Base-by-base conservation (phyloP, 1,140 invertebrate species). In the Anastrepha ludens region DNA sequence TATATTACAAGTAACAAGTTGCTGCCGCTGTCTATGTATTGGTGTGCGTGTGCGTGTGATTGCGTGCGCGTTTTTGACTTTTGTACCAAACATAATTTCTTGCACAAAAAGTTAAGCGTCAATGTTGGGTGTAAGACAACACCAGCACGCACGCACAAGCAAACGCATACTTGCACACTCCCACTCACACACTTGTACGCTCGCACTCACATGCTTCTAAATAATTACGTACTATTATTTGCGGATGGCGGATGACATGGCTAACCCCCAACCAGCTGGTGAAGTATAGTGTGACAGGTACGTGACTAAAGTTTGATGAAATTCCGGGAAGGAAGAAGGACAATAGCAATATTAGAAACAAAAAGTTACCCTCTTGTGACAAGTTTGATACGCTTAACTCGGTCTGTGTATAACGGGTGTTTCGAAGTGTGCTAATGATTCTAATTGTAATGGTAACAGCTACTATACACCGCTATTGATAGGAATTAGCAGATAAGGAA, bases 1-100 rank as follows among this genome's bases (percentile, higher is more conserved):
- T n/a, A 81, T 81, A 81, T 50, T 55, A 58, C 74, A 81, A 81
- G 74, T 81, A 81, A 81, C 74, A 81, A 81, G 74, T 81, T 81
- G 74, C 74, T 50, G 15, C 6, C n/a, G 6, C 20, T 81, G n/a
- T 20, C 7, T 81, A 0, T n/a, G n/a, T n/a, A n/a, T 55, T 70
- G 47, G 39, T 3, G 15, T 17, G 44, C 0, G 13, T 67, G 44
- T 67, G 64, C 15, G 29, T 67, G 65, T 67, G 39, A 41, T 11
- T 74, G 15, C 11, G 47, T 11, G 74, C 6, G 5, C 15, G 4
- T 74, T 7, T 81, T 55, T 55, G 44, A 58, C 13, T 81, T 55
- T 55, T 13, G 47, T 41, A 4, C 44, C 74, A 81, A 55, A 81
- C 17, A 17, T 20, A n/a, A 50, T 6, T 74, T 47, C 17, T 44